Evolutionary conservation across 2,797 vertebrate genomes (phyloP), one percentile per base, ranked within the genome.

Genomic region (Takifugu rubripes): DNA sequence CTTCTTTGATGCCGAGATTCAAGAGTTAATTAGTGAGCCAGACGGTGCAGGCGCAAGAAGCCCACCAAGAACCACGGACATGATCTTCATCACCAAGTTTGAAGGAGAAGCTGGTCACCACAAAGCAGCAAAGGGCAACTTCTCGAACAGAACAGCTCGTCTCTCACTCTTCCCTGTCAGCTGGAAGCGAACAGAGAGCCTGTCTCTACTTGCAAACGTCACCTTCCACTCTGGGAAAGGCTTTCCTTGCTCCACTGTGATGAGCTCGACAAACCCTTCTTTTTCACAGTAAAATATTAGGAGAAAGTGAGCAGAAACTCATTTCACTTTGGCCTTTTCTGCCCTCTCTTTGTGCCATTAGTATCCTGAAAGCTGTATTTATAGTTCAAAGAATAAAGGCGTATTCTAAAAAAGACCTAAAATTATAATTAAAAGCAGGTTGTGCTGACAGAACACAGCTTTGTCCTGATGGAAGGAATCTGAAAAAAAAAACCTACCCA

Each of bases 141-240:
- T 59, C 36, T 64, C 17, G 27, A 65, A 69, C 52, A 47, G 66
- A 66, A 66, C 5, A 11, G 6, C 26, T 62, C 15, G 66, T 64
- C 68, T 63, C 56, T 66, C 49, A 67, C 62, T 71, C 61, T 77
- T 79, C 77, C 55, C 67, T 78, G 78, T 86, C 76, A 81, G 52
- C 55, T 56, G 24, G 45, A 76, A 73, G 71, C 74, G 65, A 78
- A 69, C 50, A 74, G 59, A 72, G 62, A 49, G 66, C 40, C 68
- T 70, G 70, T 78, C 74, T 68, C 75, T 84, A 81, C 82, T 87
- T 83, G 81, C 70, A 86, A 87, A 87, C 86, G 84, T 86, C 86
- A 87, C 72, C 80, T 79, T 81, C 68, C 52, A 75, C 77, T 75
- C 72, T 79, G 47, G 42, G 56, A 54, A 74, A 68, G 68, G 70